Evolutionary conservation across 2,797 vertebrate genomes (phyloP).

Genomic region (Tinamus major): DNA sequence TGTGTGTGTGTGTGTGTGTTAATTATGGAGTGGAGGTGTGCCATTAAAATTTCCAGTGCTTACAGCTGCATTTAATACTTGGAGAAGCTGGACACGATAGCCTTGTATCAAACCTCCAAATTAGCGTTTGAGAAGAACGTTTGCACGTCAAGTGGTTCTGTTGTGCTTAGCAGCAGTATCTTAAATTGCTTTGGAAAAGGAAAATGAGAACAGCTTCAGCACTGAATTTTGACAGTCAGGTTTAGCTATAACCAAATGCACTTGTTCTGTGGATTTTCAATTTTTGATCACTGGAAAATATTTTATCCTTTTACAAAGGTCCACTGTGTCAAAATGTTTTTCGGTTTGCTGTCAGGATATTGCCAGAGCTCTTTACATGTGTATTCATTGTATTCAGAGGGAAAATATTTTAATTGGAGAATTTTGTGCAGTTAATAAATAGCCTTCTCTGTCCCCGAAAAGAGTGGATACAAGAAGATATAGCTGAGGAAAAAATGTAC

Average conservation of each 20-base stretch:
- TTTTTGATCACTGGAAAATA: neutral
- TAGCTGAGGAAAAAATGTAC: neutral
- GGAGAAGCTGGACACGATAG: neutral
- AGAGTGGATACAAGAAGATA: neutral
- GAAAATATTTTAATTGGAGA: slow-evolving; percentile 26
- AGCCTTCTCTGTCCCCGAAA: neutral
- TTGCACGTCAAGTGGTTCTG: neutral
- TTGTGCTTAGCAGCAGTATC: neutral
- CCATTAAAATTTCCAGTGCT: neutral
- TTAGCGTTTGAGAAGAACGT: neutral
- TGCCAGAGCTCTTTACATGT: neutral
- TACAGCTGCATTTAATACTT: neutral
- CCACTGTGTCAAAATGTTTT: neutral
- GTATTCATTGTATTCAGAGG: neutral
- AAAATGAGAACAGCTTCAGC: neutral
- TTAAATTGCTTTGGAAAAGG: neutral
- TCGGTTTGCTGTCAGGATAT: neutral
- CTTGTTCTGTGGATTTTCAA: neutral
- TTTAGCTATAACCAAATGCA: neutral
- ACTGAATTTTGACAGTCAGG: neutral
- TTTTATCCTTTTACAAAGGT: neutral
- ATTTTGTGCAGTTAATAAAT: neutral
- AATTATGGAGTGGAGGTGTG: neutral
- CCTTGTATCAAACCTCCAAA: neutral
- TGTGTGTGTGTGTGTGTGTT: no score